These are phyloP conservation scores for Philereme transversata DNA, from an alignment of 2,888 invertebrate genomes.

Conservation along the genomic window DNA sequence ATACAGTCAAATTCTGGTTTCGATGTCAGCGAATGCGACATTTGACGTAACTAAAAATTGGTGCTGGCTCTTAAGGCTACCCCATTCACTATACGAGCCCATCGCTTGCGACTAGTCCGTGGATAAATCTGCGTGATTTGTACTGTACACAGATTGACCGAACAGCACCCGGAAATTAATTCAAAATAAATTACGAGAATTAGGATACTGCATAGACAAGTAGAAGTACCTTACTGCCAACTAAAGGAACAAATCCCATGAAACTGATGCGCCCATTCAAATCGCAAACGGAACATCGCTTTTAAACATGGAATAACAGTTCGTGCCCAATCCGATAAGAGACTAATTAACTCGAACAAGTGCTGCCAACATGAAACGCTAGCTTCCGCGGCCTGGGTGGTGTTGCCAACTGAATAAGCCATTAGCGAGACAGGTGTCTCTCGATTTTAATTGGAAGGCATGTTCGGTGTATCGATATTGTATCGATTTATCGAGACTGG, in stretches of 20 bases:
- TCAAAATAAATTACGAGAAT: too few species aligned
- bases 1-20: too few species aligned
- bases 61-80: too few species aligned
- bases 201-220: too few species aligned
- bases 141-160: too few species aligned
- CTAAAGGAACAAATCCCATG: conserved; percentile 1
- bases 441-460: conserved; percentile 44
- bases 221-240: conserved; percentile 1
- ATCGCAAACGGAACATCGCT: conserved; percentile 20
- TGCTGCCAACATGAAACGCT: conserved; percentile 37
- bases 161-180: too few species aligned
- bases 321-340: conserved; percentile 38
- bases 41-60: too few species aligned
- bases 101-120: too few species aligned
- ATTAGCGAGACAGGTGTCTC: conserved; percentile 43
- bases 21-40: too few species aligned
- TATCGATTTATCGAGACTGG: conserved; percentile 26
- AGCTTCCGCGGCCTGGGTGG: conserved; percentile 42
- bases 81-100: too few species aligned
- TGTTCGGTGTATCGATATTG: conserved; percentile 37
- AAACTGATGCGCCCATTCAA: conserved; percentile 12
- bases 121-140: too few species aligned
- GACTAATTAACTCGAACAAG: conserved; percentile 38
- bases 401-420: conserved; percentile 39
- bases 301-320: conserved; percentile 27